Base-by-base conservation (phyloP, 2,888 invertebrate species). In the Prionchulus punctatus region DNA sequence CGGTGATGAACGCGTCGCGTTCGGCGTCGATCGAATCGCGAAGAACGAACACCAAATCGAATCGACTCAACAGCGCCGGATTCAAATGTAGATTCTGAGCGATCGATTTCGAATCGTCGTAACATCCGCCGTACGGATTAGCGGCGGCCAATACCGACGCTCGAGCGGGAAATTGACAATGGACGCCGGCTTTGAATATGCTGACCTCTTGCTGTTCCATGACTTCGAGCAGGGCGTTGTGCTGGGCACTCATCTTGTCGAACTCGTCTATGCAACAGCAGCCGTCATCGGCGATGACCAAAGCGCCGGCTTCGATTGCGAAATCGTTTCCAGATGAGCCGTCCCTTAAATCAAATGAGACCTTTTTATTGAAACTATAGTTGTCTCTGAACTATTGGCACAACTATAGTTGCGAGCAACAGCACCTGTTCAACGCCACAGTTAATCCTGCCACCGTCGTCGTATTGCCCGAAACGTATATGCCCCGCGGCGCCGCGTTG, bases 381-480 rank as follows among this genome's bases (percentile, higher is more conserved):
- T n/a, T n/a, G n/a, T n/a, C n/a, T n/a, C n/a, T n/a, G n/a, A n/a
- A n/a, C n/a, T n/a, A n/a, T n/a, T n/a, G n/a, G n/a, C n/a, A n/a
- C n/a, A n/a, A n/a, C n/a, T n/a, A n/a, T n/a, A n/a, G n/a, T n/a
- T n/a, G n/a, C n/a, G n/a, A n/a, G n/a, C n/a, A n/a, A n/a, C n/a
- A n/a, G n/a, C 98, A 98, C 75, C 81, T 82, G 0, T 98, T 94
- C 0, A 99, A 98, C 23, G 96, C 98, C 0, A 98, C 98, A 0
- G 98, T 98, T 51, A 98, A 79, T 79, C 98, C 98, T 53, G 98
- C 96, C 0, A 96, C 96, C 1, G 85, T 84, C 0, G 92, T 92
- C 0, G 94, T 96, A 75, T 98, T 98, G 4, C 98, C 96, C 45
- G 92, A 94, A 0, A 98, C 98, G 73, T 98, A 98, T 2, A 98